Base-by-base conservation (phyloP, 2,888 invertebrate species). In the Oscheius sp. region DNA sequence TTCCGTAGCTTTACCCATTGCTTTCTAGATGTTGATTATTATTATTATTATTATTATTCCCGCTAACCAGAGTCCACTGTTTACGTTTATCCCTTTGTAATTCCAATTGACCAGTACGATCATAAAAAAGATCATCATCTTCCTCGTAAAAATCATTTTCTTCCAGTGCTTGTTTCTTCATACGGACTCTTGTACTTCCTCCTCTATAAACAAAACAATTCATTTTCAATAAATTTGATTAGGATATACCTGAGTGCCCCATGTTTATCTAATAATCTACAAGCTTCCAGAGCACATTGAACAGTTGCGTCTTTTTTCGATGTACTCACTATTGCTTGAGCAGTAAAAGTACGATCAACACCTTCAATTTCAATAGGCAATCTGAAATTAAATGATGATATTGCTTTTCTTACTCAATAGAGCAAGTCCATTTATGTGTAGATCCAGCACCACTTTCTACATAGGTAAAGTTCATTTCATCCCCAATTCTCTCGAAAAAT, bases 41-140 rank as follows among this genome's bases (percentile, higher is more conserved):
- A 33, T 22, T 30, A 9, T 14, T 20, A 28, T 30, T 26, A 41
- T 4, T 6, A 44, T 2, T 22, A 44, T n/a, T n/a, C n/a, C n/a
- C n/a, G n/a, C 67, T 86, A 9, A 78, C 81, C 51, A 76, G 72
- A 14, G 74, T 74, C 71, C 88, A 87, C 68, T 87, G 89, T 91
- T 93, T 93, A 65, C 95, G 89, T 68, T 90, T 90, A 80, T 91
- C 90, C 6, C 96, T 90, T 86, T 95, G 95, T 79, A 90, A 90
- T 87, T 95, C 95, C 24, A 97, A 91, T 66, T 91, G 91, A 1
- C 96, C 97, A 0, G 98, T 98, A 72, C 97, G 89, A 87, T 98
- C 98, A 63, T 94, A 90, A 88, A 93, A 98, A 24, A 92, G 92
- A 87, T 98, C 97, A 71, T 98, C 97, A 83, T 98, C 95, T 0